Evolutionary conservation across 2,888 invertebrate genomes (phyloP).

Genomic region (Polyploca ridens): DNA sequence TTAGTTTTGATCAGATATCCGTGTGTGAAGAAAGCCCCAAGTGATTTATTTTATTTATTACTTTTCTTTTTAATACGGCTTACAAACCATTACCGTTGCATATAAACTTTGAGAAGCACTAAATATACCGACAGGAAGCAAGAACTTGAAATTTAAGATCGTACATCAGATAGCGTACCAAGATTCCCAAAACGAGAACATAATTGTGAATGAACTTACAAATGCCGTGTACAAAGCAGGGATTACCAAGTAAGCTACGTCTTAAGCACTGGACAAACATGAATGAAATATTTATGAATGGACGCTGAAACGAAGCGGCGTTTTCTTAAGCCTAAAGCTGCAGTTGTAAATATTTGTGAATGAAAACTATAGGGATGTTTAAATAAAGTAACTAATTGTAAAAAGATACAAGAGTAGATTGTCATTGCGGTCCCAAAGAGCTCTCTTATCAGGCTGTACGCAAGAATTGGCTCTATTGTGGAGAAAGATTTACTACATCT

Average conservation of each 20-base stretch:
- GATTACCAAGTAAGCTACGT: slow-evolving; percentile 40
- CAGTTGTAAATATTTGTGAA: slow-evolving; percentile 77
- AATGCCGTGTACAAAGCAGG: slow-evolving; percentile 40
- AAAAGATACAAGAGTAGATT: background rate
- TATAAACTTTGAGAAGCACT: background rate
- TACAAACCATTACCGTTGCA: background rate
- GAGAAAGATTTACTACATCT: background rate
- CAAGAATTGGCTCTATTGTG: background rate
- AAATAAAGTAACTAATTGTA: slow-evolving; percentile 9
- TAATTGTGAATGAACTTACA: slow-evolving; percentile 49
- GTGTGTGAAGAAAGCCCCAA: too few relatives aligned
- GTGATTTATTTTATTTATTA: too few relatives aligned
- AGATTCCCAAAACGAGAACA: slow-evolving; percentile 30
- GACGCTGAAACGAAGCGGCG: slow-evolving; percentile 31
- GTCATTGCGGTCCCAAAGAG: background rate
- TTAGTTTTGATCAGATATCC: too few relatives aligned
- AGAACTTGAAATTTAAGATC: slow-evolving; percentile 10
- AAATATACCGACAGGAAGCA: slow-evolving; percentile 4
- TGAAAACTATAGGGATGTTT: slow-evolving; percentile 36
- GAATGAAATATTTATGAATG: slow-evolving; percentile 50
- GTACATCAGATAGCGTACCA: slow-evolving; percentile 21
- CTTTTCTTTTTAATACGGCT: background rate
- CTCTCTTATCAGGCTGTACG: slow-evolving; percentile 3
- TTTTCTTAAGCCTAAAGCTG: slow-evolving; percentile 48
- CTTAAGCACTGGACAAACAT: slow-evolving; percentile 46